These are phyloP conservation scores for Apamea epomidion DNA, from an alignment of 2,888 invertebrate genomes.

Conservation along the genomic window DNA sequence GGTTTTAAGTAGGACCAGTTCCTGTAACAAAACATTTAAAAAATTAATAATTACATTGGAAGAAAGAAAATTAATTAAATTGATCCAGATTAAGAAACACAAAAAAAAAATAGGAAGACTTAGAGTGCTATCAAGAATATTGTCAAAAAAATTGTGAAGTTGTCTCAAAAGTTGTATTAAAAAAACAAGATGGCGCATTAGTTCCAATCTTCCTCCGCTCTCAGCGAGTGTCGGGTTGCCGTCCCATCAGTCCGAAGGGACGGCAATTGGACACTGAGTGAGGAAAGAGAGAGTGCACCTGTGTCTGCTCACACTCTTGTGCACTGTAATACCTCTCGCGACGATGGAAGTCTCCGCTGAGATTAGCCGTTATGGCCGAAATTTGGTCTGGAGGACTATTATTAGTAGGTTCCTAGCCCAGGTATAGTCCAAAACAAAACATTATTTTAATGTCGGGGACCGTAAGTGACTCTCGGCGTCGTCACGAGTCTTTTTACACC, in stretches of 20 bases:
- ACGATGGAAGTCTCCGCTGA: not conserved
- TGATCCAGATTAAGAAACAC: not conserved
- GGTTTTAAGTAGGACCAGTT: slow-evolving; percentile 81
- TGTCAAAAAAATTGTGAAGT: not conserved
- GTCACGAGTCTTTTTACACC: too few species aligned
- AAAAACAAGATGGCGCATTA: not conserved
- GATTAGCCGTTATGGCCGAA: not conserved
- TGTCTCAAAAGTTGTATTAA: not conserved
- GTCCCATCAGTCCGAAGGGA: not conserved
- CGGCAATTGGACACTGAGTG: not conserved
- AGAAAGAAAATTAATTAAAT: not conserved
- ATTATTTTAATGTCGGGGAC: too few species aligned
- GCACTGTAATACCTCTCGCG: not conserved
- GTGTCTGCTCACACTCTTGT: not conserved
- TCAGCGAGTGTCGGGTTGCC: not conserved
- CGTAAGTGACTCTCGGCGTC: too few species aligned
- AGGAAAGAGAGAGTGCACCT: not conserved
- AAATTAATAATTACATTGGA: not conserved
- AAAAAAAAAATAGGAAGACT: not conserved
- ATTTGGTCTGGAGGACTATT: not conserved
- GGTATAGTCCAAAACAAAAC: not conserved
- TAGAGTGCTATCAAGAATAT: not conserved
- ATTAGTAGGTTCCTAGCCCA: not conserved
- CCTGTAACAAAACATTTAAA: slow-evolving; percentile 69
- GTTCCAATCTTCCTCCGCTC: not conserved